Evolutionary conservation across 2,113 vertebrate genomes (phyloP), one percentile per base, ranked within the genome.

Genomic region (Plotosus lineatus): DNA sequence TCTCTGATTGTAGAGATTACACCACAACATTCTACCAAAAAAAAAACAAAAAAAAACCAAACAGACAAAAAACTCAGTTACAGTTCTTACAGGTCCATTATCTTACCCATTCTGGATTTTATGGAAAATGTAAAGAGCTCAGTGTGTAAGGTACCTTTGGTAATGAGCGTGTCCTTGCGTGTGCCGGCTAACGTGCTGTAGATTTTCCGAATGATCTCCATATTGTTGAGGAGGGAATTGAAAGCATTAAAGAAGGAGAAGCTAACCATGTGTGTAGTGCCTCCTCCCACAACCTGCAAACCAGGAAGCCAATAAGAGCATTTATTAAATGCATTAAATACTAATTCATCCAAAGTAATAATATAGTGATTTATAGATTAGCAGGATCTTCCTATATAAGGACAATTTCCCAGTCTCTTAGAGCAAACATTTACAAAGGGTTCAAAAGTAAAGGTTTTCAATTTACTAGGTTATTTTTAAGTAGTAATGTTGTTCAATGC

Each of bases 201-300:
- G 90, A 99, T 98, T 92, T 99, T 99, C 82, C 95, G 95, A 84
- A 99, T 95, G 84, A 99, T 93, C 87, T 99, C 98, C 98, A 99
- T 99, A 91, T 98, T 98, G 93, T 98, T 98, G 86, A 99, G 92
- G 81, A 99, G 94, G 14, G 95, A 95, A 92, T 99, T 99, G 91
- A 99, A 99, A 44, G 97, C 98, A 86, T 97, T 99, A 91, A 99
- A 99, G 92, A 95, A 99, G 51, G 98, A 98, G 94, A 99, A 99
- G 93, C 98, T 99, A 89, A 99, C 97, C 92, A 97, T 90, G 89
- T 97, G 98, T 46, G 98, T 96, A 88, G 95, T 96, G 84, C 93
- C 95, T 90, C 97, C 96, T 73, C 97, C 97, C 76, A 96, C 97
- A 83, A 94, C 98, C 98, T 97, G 89, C 36, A 75, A 53, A 56